These are phyloP conservation scores for Tenebrosternarchus preto DNA, from an alignment of 2,113 vertebrate genomes.

Conservation along the genomic window DNA sequence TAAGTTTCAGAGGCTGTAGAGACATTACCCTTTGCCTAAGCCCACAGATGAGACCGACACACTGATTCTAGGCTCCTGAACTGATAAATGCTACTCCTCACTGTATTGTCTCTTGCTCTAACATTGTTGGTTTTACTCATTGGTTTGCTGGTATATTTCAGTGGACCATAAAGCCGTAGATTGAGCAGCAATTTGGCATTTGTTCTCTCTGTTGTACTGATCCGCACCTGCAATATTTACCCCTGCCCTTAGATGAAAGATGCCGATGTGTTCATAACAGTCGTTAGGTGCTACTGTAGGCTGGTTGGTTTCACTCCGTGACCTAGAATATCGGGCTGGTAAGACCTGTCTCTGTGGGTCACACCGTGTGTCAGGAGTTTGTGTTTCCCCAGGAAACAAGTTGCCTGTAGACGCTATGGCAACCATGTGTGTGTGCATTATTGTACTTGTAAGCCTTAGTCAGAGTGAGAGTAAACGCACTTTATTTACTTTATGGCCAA, in stretches of 20 bases:
- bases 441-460: constrained; percentile 25
- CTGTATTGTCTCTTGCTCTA: too few relatives aligned
- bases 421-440: constrained; percentile 37
- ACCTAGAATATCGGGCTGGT: not conserved
- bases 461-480: constrained; percentile 24
- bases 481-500: constrained; percentile 1
- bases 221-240: not conserved
- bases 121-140: too few relatives aligned
- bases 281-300: not conserved
- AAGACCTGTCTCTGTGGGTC: not conserved
- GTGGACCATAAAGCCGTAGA: too few relatives aligned
- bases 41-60: too few relatives aligned
- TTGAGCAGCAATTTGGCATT: too few relatives aligned
- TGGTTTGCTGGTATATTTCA: too few relatives aligned
- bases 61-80: too few relatives aligned
- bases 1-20: too few relatives aligned
- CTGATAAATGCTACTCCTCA: too few relatives aligned
- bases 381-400: constrained; percentile 29
- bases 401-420: constrained; percentile 48
- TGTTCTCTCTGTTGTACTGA: not conserved
- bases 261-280: not conserved
- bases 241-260: not conserved
- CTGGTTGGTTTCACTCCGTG: not conserved
- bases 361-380: constrained; percentile 13
- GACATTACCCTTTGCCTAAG: too few relatives aligned